A percentile compares a stretch with the other conserved stretches of the same genome.
Evolutionary conservation across 2,888 invertebrate species (phyloP).

Genomic region (Lepeophtheirus nordmannii): DNA sequence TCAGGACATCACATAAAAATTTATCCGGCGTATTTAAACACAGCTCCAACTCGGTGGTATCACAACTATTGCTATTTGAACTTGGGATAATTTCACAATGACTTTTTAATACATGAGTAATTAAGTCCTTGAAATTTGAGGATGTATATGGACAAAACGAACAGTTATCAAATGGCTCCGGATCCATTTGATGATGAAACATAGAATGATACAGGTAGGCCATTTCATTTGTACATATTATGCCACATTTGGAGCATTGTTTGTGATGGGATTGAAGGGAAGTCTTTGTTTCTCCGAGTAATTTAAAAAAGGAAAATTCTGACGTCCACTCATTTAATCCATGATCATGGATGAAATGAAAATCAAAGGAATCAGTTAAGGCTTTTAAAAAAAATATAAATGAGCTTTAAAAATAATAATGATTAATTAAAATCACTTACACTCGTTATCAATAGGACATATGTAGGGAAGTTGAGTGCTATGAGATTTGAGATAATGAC

Average conservation of each 20-base stretch:
- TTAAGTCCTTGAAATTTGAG: background rate
- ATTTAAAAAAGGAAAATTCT: background rate
- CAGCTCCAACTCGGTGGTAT: no score
- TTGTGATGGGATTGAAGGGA: background rate
- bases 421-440: background rate
- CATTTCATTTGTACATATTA: slow-evolving; percentile 4
- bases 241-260: slow-evolving; percentile 9
- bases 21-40: no score
- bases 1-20: no score
- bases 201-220: background rate
- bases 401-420: background rate
- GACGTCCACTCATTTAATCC: background rate
- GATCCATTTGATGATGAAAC: background rate
- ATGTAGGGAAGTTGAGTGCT: background rate
- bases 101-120: background rate
- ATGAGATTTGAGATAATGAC: background rate
- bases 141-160: background rate
- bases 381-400: background rate
- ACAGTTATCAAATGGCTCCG: background rate
- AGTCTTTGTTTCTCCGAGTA: background rate
- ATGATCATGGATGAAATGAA: background rate
- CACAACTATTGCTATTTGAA: no score
- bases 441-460: background rate
- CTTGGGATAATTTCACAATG: background rate
- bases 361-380: background rate